phyloP scores from a whole-genome alignment of 2,113 vertebrate genomes.

The Artemisiospiza belli region DNA sequence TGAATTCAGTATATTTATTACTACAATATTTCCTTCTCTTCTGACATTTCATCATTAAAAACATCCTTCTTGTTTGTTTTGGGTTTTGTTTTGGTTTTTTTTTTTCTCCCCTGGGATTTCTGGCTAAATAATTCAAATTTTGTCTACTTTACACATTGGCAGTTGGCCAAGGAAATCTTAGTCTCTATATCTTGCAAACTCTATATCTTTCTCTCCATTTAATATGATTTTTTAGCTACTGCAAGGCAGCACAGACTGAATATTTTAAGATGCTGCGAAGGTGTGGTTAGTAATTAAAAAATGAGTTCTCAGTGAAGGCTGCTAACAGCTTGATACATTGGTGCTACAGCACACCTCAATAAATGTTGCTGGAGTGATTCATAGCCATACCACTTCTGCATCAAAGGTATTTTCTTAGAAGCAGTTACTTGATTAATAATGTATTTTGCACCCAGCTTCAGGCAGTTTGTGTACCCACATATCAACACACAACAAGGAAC shows the following conservation, averaged over 20 bases:
- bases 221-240: not conserved
- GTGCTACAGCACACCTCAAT: not conserved
- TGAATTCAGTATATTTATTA: conserved; percentile 2
- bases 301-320: not conserved
- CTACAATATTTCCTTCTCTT: conserved; percentile 8
- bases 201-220: not conserved
- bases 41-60: conserved; percentile 43
- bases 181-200: not conserved
- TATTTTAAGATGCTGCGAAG: not conserved
- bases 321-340: not conserved
- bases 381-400: not conserved
- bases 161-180: not conserved
- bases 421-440: not conserved
- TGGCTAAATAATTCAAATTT: not conserved
- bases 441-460: not conserved
- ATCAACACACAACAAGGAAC: not conserved
- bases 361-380: not conserved
- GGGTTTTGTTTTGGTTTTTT: too few species aligned
- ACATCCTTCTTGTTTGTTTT: conserved; percentile 10
- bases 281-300: not conserved
- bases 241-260: not conserved
- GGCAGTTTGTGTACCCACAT: not conserved
- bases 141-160: not conserved
- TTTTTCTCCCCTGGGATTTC: not conserved
- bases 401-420: not conserved